Percentiles rank a stretch among this genome's conserved stretches.
These are phyloP conservation scores for Acanthaster planci DNA, from an alignment of 35 echinoderm and acorn worm genomes.

Conservation along the genomic window DNA sequence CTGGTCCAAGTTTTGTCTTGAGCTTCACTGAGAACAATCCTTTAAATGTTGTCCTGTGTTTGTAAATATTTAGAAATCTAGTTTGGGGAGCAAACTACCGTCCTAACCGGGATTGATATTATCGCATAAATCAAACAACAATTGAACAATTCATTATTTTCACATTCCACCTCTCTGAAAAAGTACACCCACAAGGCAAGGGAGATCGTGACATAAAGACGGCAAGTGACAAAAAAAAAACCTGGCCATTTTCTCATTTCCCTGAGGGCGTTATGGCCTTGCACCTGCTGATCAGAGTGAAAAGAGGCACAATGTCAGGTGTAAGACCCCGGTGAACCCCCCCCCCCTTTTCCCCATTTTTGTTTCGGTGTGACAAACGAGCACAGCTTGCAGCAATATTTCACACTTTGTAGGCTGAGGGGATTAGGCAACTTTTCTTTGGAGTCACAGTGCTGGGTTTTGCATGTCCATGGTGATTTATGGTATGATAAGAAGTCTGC, in stretches of 20 bases:
- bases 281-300: not conserved
- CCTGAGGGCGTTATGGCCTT: not conserved
- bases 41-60: too few species aligned
- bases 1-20: too few species aligned
- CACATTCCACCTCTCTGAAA: not conserved
- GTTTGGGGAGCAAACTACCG: too few species aligned
- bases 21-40: too few species aligned
- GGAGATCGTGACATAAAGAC: not conserved
- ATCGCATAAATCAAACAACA: slow-evolving; percentile 23
- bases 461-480: too few species aligned
- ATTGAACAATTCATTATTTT: not conserved
- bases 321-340: not conserved
- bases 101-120: too few species aligned
- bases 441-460: too few species aligned
- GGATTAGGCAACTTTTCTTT: not conserved
- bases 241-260: not conserved
- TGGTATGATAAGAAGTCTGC: too few species aligned
- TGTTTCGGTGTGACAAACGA: not conserved
- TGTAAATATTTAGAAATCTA: too few species aligned
- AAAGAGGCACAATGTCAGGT: not conserved
- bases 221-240: not conserved
- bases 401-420: not conserved
- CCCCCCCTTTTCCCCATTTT: too few species aligned
- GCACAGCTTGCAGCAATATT: not conserved
- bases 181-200: not conserved